These are phyloP conservation scores for Ips nitidus DNA, from an alignment of 1,140 invertebrate genomes.

Conservation along the genomic window DNA sequence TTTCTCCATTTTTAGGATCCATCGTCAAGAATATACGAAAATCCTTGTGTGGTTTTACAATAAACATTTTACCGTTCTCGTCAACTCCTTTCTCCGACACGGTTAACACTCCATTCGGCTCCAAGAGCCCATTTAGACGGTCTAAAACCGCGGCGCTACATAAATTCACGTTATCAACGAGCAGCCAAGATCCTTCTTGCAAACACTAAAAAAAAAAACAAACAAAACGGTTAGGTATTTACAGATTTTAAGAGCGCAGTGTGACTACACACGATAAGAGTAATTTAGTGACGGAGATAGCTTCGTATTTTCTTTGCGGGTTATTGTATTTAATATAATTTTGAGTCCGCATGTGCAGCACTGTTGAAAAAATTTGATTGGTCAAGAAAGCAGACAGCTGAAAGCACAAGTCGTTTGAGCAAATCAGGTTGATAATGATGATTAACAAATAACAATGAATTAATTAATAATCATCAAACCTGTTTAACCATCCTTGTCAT, in stretches of 20 bases:
- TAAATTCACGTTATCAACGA: conserved; percentile 96
- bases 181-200: conserved; percentile 83
- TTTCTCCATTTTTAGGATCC: conserved; percentile 92
- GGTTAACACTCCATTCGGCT: conserved; percentile 85
- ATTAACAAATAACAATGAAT: no score
- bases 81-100: conserved; percentile 90
- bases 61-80: conserved; percentile 67
- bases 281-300: no score
- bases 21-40: conserved; percentile 95
- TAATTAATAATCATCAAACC: no score
- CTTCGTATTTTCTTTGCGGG: no score
- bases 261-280: no score
- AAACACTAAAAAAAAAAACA: conserved; percentile 63
- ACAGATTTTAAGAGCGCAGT: not conserved
- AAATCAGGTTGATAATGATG: no score
- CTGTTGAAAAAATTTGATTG: no score
- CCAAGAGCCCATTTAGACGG: conserved; percentile 91
- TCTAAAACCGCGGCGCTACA: conserved; percentile 96
- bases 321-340: no score
- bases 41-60: conserved; percentile 82
- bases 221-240: conserved; percentile 12
- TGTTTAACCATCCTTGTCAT: no score
- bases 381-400: no score
- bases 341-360: no score
- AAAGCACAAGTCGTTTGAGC: no score